phyloP scores from a whole-genome alignment of 1,140 invertebrate species.

The Trachymyrmex septentrionalis region DNA sequence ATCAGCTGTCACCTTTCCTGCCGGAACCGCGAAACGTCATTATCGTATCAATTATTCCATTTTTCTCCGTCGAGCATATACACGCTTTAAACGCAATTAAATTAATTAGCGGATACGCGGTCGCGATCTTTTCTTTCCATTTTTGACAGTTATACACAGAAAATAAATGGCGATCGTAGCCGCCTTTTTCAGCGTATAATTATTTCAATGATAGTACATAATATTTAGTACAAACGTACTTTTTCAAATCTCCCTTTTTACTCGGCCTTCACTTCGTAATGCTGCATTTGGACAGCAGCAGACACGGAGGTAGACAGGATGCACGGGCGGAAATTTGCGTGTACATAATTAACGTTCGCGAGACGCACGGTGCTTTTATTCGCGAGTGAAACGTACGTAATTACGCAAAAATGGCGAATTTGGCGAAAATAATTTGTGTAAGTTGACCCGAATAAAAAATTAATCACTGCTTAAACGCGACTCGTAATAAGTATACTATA shows the following conservation, averaged over 20 bases:
- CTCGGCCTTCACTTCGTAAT: neutral
- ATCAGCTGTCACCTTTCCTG: slow-evolving; percentile 34
- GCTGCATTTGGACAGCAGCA: neutral
- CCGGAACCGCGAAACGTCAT: slow-evolving; percentile 15
- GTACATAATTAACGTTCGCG: slow-evolving; percentile 24
- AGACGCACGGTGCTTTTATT: slow-evolving; percentile 15
- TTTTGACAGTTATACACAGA: neutral
- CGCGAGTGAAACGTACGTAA: neutral
- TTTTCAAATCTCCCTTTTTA: neutral
- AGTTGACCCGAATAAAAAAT: slow-evolving; percentile 37
- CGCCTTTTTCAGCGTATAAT: neutral
- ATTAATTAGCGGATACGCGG: slow-evolving; percentile 12
- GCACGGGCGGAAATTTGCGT: slow-evolving; percentile 19
- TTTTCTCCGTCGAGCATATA: neutral
- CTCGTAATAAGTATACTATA: neutral
- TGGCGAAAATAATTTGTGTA: slow-evolving; percentile 35
- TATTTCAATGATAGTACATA: neutral
- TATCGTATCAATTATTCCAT: slow-evolving; percentile 33
- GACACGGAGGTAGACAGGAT: slow-evolving; percentile 5
- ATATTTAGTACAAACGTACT: neutral
- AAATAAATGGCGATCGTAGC: neutral
- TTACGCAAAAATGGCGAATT: slow-evolving; percentile 24
- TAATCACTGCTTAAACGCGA: neutral
- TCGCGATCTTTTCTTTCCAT: neutral
- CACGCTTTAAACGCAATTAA: neutral